phyloP scores from a whole-genome alignment of 1,140 invertebrate species.

The Trichoplusia ni region DNA sequence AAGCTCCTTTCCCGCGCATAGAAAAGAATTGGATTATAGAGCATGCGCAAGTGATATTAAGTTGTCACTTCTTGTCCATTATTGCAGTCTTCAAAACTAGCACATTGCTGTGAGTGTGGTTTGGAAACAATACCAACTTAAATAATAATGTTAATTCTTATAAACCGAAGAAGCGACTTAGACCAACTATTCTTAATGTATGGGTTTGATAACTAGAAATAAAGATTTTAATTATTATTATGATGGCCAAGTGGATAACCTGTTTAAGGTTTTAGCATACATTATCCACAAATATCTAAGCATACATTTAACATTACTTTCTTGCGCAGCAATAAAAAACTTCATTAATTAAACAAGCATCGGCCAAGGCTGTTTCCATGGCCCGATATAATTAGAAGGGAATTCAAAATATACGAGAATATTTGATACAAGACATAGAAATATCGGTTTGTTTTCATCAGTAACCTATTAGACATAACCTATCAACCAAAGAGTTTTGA shows the following conservation, averaged over 20 bases:
- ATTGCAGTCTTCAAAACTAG: background rate
- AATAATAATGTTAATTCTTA: background rate
- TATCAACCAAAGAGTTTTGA: background rate
- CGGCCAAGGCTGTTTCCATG: constrained; percentile 11
- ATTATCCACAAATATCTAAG: too few species aligned
- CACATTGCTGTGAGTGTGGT: background rate
- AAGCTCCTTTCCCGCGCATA: constrained; percentile 7
- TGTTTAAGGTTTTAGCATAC: too few species aligned
- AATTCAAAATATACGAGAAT: background rate
- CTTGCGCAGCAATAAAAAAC: too few species aligned
- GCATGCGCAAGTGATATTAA: constrained; percentile 1
- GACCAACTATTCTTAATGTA: too few species aligned
- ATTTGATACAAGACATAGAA: too few species aligned
- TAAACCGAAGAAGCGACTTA: too few species aligned
- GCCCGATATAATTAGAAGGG: background rate
- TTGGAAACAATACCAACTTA: background rate
- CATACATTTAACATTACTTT: too few species aligned
- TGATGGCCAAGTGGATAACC: too few species aligned
- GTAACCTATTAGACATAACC: background rate
- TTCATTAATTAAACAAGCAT: background rate
- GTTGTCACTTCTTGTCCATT: constrained; percentile 18
- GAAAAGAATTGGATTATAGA: background rate
- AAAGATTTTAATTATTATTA: too few species aligned
- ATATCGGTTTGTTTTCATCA: too few species aligned
- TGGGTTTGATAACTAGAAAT: too few species aligned